Percentiles rank a stretch among this genome's conserved stretches.
phyloP scores from a whole-genome alignment of 2,113 vertebrate genomes.

The Mugil cephalus region DNA sequence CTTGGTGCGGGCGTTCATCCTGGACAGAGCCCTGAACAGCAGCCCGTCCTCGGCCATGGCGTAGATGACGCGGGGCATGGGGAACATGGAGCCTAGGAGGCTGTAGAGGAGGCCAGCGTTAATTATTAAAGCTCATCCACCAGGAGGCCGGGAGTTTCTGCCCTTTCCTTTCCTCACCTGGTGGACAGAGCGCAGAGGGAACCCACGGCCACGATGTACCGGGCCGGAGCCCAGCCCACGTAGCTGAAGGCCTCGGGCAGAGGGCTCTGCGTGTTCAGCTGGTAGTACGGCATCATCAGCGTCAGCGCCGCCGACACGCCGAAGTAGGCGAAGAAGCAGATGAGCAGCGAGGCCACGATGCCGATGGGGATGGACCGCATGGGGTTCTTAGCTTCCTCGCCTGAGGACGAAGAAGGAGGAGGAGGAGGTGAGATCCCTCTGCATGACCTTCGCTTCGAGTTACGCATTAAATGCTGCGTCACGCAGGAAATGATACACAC shows the following conservation, averaged over 20 bases:
- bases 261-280: slow-evolving; percentile 89
- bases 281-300: slow-evolving; percentile 96
- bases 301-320: slow-evolving; percentile 95
- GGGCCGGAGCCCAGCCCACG: slow-evolving; percentile 90
- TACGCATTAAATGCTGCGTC: not conserved
- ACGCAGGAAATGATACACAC: not conserved
- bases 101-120: slow-evolving; percentile 66
- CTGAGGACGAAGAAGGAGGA: slow-evolving; percentile 69
- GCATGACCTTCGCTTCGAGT: not conserved
- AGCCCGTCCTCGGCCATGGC: slow-evolving; percentile 97
- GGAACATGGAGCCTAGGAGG: slow-evolving; percentile 97
- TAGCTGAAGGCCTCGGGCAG: slow-evolving; percentile 92
- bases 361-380: slow-evolving; percentile 93
- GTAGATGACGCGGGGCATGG: slow-evolving; percentile 97
- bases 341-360: slow-evolving; percentile 93
- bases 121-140: not conserved
- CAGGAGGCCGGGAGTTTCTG: too few species aligned
- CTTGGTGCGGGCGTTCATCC: slow-evolving; percentile 86
- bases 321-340: slow-evolving; percentile 96
- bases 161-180: slow-evolving; percentile 85
- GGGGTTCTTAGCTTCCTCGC: slow-evolving; percentile 95
- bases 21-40: slow-evolving; percentile 89
- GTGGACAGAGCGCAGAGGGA: slow-evolving; percentile 96
- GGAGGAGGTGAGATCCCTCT: not conserved
- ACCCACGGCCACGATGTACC: slow-evolving; percentile 92